Percentiles rank a stretch among this genome's conserved stretches.
phyloP scores from a whole-genome alignment of 2,888 invertebrate species.

The Phytoseiulus persimilis region DNA sequence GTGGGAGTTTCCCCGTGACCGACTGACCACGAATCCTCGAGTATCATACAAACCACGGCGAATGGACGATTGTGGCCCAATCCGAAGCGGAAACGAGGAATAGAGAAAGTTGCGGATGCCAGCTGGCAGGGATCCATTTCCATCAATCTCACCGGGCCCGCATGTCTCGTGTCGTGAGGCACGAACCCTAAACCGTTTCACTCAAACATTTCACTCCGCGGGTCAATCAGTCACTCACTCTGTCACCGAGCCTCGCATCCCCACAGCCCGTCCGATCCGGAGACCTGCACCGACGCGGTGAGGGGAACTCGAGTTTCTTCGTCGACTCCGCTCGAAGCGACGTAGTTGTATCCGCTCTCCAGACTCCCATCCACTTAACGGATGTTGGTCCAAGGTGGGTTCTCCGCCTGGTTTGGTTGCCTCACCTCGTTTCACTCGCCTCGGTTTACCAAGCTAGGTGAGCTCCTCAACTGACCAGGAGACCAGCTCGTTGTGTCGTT shows the following conservation, averaged over 20 bases:
- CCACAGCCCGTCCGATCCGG: not conserved
- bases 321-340: not conserved
- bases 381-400: not conserved
- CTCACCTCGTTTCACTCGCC: not conserved
- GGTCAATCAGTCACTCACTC: not conserved
- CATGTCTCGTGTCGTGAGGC: not conserved
- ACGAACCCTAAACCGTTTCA: not conserved
- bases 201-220: not conserved
- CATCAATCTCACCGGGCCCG: not conserved
- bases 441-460: not conserved
- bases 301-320: not conserved
- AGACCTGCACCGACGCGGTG: not conserved
- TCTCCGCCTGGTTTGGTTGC: not conserved
- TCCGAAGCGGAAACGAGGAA: not conserved
- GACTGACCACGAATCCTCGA: no score
- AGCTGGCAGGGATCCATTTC: not conserved
- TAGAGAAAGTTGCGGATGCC: not conserved
- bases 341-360: not conserved
- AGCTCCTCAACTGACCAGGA: not conserved
- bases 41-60: no score
- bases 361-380: not conserved
- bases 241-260: not conserved
- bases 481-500: not conserved
- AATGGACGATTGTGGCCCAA: no score
- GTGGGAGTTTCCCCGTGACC: no score